Percentiles rank a stretch among this genome's conserved stretches.
phyloP scores from a whole-genome alignment of 2,113 vertebrate species.

The Sterna hirundo region DNA sequence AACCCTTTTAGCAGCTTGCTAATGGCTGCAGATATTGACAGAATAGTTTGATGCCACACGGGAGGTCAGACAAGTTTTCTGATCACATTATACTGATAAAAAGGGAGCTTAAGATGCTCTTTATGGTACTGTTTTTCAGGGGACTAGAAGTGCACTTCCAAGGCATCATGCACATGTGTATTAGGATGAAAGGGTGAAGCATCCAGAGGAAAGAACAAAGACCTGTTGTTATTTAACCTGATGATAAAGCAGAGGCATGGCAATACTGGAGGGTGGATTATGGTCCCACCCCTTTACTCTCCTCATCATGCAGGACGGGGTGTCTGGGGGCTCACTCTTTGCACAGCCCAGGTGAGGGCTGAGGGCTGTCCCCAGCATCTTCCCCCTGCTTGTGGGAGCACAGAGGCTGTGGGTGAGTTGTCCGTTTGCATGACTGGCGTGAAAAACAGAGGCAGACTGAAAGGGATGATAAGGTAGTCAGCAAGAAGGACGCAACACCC shows the following conservation, averaged over 20 bases:
- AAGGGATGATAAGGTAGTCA: background rate
- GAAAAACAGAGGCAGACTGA: background rate
- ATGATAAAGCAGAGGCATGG: background rate
- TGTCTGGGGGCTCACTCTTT: background rate
- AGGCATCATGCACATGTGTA: background rate
- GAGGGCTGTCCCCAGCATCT: background rate
- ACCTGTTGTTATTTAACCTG: background rate
- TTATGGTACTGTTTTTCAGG: background rate
- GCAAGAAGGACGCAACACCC: background rate
- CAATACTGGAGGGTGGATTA: background rate
- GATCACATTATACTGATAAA: background rate
- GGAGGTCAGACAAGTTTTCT: background rate
- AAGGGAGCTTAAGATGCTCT: background rate
- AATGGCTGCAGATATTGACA: background rate
- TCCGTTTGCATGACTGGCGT: background rate
- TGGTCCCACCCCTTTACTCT: background rate
- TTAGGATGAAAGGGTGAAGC: background rate
- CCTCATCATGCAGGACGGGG: accelerated
- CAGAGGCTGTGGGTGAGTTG: accelerated
- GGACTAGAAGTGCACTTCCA: background rate
- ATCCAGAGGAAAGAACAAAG: background rate
- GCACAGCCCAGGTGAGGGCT: background rate
- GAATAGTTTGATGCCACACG: background rate
- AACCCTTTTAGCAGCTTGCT: background rate
- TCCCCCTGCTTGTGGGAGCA: background rate